These are phyloP conservation scores for Stichodactyla mertensii DNA, from an alignment of 64 coral and sea anemone genomes.

Conservation along the genomic window DNA sequence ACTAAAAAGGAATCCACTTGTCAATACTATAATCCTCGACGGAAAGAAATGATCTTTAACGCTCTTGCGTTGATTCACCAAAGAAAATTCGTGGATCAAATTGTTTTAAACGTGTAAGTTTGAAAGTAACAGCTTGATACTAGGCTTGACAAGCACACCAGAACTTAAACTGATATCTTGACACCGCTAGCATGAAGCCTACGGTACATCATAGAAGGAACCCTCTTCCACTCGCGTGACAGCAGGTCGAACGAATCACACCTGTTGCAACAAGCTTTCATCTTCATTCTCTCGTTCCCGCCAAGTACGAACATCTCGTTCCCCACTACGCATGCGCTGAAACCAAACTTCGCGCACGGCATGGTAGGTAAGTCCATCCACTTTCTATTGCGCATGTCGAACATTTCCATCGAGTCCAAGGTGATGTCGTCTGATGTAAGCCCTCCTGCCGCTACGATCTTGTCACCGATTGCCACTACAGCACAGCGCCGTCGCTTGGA, in stretches of 20 bases:
- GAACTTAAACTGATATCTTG: conserved; percentile 29
- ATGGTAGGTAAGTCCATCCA: conserved; percentile 72
- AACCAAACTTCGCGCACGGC: conserved; percentile 61
- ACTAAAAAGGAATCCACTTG: background rate
- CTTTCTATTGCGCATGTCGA: conserved; percentile 64
- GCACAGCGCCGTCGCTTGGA: conserved; percentile 56
- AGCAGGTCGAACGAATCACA: conserved; percentile 53
- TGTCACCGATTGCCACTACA: conserved; percentile 43
- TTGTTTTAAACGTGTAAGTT: background rate
- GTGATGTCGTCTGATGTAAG: conserved; percentile 50
- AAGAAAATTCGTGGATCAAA: conserved; percentile 1
- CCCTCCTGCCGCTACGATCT: conserved; percentile 53
- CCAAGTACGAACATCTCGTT: conserved; percentile 55
- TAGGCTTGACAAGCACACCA: background rate
- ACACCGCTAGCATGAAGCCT: conserved; percentile 39
- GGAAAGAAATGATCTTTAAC: too few species aligned
- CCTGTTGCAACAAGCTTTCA: conserved; percentile 54
- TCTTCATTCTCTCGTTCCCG: conserved; percentile 59
- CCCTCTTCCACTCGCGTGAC: conserved; percentile 35
- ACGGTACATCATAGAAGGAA: conserved; percentile 37
- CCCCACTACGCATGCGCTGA: conserved; percentile 40
- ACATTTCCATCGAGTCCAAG: conserved; percentile 62
- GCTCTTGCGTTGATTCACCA: background rate
- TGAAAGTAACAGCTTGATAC: background rate
- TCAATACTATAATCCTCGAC: background rate